Conservation (phyloP, 2,797 vertebrate species). For the Bryconaethiops microstoma region DNA sequence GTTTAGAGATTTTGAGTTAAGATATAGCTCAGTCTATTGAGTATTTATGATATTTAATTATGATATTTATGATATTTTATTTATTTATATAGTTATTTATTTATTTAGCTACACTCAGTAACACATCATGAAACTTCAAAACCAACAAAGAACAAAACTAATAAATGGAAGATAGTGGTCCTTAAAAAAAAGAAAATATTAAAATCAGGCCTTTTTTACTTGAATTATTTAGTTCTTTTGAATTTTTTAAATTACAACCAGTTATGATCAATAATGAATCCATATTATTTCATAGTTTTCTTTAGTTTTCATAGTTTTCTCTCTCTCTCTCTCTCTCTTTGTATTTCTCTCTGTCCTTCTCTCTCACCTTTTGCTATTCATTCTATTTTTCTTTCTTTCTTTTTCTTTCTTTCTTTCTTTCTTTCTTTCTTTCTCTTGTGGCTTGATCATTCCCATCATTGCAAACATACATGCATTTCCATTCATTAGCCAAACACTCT, state of each 20-base stretch:
- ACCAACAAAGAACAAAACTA: no score
- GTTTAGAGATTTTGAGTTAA: conserved; percentile 8
- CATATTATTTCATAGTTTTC: no score
- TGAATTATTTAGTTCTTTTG: background rate
- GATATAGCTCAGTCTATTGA: background rate
- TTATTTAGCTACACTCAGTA: no score
- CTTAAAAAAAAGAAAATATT: no score
- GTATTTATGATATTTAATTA: background rate
- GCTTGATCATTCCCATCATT: conserved; percentile 74
- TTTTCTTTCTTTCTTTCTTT: conserved; percentile 8
- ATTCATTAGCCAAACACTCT: conserved; percentile 80
- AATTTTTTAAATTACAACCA: background rate
- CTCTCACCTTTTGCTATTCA: background rate
- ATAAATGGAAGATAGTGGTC: no score
- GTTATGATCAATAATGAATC: background rate
- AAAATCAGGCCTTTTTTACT: background rate
- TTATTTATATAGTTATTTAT: no score
- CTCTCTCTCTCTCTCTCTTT: background rate
- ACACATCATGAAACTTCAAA: no score
- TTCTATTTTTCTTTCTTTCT: background rate
- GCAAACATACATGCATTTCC: conserved; percentile 78
- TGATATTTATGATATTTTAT: no score
- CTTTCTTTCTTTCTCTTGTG: conserved; percentile 61
- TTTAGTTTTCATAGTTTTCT: background rate
- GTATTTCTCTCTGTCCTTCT: background rate